These are phyloP conservation scores for Regulus satrapa DNA, from an alignment of 2,113 vertebrate genomes.

Conservation along the genomic window DNA sequence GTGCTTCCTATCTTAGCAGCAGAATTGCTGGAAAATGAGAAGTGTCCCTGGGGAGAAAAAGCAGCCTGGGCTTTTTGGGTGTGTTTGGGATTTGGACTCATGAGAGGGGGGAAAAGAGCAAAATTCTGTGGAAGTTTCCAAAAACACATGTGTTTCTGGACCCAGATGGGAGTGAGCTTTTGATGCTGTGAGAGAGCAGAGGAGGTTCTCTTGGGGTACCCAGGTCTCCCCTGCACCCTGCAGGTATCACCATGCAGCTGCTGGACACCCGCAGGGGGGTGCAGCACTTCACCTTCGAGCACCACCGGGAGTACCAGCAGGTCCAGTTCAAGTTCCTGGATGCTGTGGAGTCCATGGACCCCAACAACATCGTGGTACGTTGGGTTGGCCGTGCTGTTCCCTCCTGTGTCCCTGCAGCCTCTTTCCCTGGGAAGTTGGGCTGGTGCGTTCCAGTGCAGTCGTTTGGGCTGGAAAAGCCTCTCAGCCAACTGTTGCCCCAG, in stretches of 20 bases:
- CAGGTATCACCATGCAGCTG: conserved; percentile 90
- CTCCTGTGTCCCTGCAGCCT: background rate
- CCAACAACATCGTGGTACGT: conserved; percentile 94
- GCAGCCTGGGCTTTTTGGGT: background rate
- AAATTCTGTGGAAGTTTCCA: background rate
- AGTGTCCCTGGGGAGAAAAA: accelerated
- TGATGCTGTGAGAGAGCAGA: background rate
- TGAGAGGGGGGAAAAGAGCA: background rate
- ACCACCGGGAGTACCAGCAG: conserved; percentile 93
- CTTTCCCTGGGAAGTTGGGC: background rate
- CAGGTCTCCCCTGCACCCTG: background rate
- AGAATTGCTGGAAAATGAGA: background rate
- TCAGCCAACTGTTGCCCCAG: background rate
- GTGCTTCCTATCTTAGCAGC: background rate
- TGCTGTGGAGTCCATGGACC: conserved; percentile 95
- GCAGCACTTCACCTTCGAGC: conserved; percentile 89
- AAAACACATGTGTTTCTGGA: accelerated
- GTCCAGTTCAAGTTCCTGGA: conserved; percentile 94
- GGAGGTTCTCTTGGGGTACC: background rate
- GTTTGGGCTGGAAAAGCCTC: background rate
- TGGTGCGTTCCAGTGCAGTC: background rate
- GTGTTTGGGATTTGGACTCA: background rate
- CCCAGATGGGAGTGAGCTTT: background rate
- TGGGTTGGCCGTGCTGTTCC: accelerated
- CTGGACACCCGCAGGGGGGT: conserved; percentile 81